Conservation (phyloP, 2,797 vertebrate species). For the Enteromius fasciolatus region DNA sequence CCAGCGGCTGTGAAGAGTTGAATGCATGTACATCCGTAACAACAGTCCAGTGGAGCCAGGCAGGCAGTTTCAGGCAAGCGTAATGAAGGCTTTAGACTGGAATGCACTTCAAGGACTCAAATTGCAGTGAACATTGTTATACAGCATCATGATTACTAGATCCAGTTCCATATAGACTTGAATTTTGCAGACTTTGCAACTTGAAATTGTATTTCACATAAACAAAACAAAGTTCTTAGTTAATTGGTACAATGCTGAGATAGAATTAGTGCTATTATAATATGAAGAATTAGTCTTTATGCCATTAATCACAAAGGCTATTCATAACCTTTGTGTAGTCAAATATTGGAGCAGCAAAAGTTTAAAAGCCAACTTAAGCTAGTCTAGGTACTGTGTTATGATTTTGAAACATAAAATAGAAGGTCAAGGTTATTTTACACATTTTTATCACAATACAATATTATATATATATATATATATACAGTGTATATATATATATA, state of each 20-base stretch:
- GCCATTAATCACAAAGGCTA: not conserved
- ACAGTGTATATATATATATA: not conserved
- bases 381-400: not conserved
- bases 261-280: not conserved
- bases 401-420: not conserved
- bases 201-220: not conserved
- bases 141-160: not conserved
- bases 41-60: constrained; percentile 31
- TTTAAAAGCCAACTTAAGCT: not conserved
- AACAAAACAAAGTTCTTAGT: not conserved
- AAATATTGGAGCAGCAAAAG: not conserved
- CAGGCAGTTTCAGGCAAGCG: constrained; percentile 14
- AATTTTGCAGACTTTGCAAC: not conserved
- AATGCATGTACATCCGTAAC: constrained; percentile 29
- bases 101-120: constrained; percentile 5
- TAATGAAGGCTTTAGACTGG: constrained; percentile 37
- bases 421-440: no score
- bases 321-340: not conserved
- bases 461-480: no score
- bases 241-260: not conserved
- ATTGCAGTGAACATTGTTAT: not conserved
- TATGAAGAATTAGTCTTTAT: not conserved
- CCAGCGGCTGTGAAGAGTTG: constrained; percentile 29
- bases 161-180: not conserved
- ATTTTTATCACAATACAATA: no score